Percentiles rank a stretch among this genome's conserved stretches.
Conservation (phyloP, 2,113 vertebrate species). For the Setophaga petechia region DNA sequence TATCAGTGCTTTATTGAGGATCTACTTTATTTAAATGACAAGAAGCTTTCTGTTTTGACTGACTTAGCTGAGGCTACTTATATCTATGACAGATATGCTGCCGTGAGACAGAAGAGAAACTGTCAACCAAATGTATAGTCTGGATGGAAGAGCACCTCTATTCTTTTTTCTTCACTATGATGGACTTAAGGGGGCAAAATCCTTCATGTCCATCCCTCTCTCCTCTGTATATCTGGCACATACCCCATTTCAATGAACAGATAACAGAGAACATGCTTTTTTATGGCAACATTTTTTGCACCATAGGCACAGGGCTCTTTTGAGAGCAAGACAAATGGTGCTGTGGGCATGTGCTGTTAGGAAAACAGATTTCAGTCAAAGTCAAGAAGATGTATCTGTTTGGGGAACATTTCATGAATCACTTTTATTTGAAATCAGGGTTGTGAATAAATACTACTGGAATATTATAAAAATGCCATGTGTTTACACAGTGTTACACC, state of each 20-base stretch:
- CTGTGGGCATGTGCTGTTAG: not conserved
- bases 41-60: constrained; percentile 17
- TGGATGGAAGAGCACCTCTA: not conserved
- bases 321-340: not conserved
- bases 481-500: not conserved
- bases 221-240: not conserved
- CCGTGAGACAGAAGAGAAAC: constrained; percentile 1
- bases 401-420: not conserved
- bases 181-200: constrained; percentile 27
- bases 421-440: not conserved
- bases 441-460: not conserved
- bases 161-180: not conserved
- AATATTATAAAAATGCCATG: not conserved
- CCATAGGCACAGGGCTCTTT: not conserved
- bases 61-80: not conserved
- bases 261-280: not conserved
- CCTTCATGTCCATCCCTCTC: not conserved
- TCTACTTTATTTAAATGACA: not conserved
- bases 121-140: not conserved
- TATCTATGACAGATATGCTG: not conserved
- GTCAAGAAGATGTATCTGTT: not conserved
- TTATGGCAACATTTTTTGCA: not conserved
- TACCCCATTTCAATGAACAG: not conserved
- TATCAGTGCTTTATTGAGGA: not conserved
- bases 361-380: constrained; percentile 18